Evolutionary conservation across 2,888 invertebrate species (phyloP), one percentile per base, ranked within the genome.

Genomic region (Platycnemis pennipes): DNA sequence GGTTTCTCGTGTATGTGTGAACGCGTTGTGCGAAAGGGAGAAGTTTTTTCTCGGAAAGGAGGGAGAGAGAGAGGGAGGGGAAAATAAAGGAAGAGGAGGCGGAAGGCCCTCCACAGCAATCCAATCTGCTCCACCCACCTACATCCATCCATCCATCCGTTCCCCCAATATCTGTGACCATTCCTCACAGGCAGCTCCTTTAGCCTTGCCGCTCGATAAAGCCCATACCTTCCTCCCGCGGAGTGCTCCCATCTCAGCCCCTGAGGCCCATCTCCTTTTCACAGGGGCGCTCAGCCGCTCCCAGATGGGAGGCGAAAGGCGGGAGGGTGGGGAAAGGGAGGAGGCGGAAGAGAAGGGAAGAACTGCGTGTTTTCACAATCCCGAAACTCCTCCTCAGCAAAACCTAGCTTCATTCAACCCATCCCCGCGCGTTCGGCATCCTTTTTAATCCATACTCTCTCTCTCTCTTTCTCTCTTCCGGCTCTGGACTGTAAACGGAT

Each of bases 161-260:
- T 77, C 77, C 26, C 31, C 77, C 77, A 77, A 77, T 77, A 77
- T 77, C 77, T 77, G 77, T 77, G 77, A 77, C 77, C 77, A 77
- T 77, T 77, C 77, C 77, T 77, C 77, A 77, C 31, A 37, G 77
- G 31, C 31, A 8, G 31, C 11, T 16, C 53, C 63, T 63, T 26
- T 63, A 63, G 11, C 37, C 37, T 37, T 37, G 77, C 77, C 77
- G 77, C 37, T 77, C 77, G 77, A 77, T 77, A 77, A 77, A 77
- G 37, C 77, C 77, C 77, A 77, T n/a, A 22, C 77, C 77, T 16
- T 63, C 19, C 63, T 26, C n/a, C 26, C 63, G n/a, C 19, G n/a
- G n/a, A 63, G n/a, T 4, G 63, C 63, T 8, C 16, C n/a, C 63
- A 26, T 2, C 53, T 8, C 53, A 13, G 4, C 63, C 63, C 63